Conservation (phyloP, 2,888 invertebrate genomes). For the Willowsia nigromaculata region DNA sequence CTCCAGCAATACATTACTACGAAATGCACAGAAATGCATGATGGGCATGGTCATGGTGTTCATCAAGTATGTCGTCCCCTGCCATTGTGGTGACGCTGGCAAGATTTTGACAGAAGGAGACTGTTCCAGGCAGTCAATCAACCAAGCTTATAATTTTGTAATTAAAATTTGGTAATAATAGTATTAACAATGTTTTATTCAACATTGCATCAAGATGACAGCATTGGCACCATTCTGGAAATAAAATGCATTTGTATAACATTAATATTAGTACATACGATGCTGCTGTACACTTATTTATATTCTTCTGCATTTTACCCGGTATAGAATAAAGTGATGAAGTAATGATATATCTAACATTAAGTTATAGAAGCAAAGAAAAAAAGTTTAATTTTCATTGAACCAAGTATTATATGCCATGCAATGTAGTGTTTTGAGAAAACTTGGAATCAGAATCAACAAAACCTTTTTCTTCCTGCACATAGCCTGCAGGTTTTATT, state of each 20-base stretch:
- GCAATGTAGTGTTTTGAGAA: neutral
- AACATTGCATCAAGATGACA: conserved; percentile 25
- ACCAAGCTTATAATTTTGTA: conserved; percentile 27
- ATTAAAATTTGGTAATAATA: conserved; percentile 18
- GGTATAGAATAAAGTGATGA: too few relatives aligned
- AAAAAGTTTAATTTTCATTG: too few relatives aligned
- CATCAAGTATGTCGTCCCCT: too few relatives aligned
- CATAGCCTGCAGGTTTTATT: neutral
- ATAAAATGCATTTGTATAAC: neutral
- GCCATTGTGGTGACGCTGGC: neutral
- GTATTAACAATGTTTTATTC: conserved; percentile 27
- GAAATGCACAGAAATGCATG: too few relatives aligned
- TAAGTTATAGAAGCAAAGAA: too few relatives aligned
- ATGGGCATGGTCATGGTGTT: too few relatives aligned
- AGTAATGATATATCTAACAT: too few relatives aligned
- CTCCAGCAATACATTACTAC: too few relatives aligned
- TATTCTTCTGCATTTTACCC: too few relatives aligned
- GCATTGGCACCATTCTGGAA: neutral
- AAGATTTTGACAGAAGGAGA: neutral
- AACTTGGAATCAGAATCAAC: neutral
- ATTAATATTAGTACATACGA: too few relatives aligned
- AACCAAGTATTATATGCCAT: neutral
- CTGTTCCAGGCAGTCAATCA: neutral
- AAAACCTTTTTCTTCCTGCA: neutral
- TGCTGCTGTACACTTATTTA: too few relatives aligned